Evolutionary conservation across 2,888 invertebrate genomes (phyloP).

Genomic region (Drosophila meridiana): DNA sequence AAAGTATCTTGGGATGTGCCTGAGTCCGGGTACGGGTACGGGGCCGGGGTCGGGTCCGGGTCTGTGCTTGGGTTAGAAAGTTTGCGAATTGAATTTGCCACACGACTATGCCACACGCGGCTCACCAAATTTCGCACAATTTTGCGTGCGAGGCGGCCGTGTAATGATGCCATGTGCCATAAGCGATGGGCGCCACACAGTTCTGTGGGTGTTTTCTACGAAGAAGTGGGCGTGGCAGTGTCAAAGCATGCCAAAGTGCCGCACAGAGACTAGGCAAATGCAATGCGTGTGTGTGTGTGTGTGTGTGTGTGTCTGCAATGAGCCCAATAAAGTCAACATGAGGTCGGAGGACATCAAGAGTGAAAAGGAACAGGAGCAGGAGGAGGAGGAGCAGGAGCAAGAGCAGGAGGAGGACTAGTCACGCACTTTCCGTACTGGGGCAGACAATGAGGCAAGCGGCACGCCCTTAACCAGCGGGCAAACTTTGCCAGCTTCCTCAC

Average conservation of each 20-base stretch:
- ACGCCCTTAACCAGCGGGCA: constrained; percentile 38
- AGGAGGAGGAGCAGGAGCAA: constrained; percentile 10
- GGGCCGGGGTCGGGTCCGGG: constrained; percentile 20
- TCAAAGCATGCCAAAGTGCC: constrained; percentile 75
- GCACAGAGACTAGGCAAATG: constrained; percentile 33
- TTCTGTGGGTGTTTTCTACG: constrained; percentile 6
- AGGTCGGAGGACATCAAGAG: constrained; percentile 33
- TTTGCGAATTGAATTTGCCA: constrained; percentile 83
- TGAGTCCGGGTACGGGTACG: constrained; percentile 5
- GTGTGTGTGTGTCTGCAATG: constrained; percentile 61
- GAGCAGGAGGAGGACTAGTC: constrained; percentile 17
- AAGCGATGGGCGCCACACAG: constrained; percentile 19
- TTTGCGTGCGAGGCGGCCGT: constrained; percentile 78
- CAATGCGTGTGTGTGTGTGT: constrained; percentile 37
- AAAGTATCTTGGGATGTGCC: constrained; percentile 51
- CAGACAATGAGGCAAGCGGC: constrained; percentile 43
- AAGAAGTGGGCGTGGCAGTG: constrained; percentile 52
- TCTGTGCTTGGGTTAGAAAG: constrained; percentile 61
- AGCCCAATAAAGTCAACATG: constrained; percentile 78
- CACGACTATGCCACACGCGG: constrained; percentile 83
- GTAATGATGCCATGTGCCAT: constrained; percentile 76
- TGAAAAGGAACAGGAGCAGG: constrained; percentile 8
- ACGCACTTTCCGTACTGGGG: constrained; percentile 18
- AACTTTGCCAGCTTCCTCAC: constrained; percentile 27
- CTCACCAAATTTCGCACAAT: constrained; percentile 78